Evolutionary conservation across 1,140 invertebrate genomes (phyloP), one percentile per base, ranked within the genome.

Genomic region (Cyclina sinensis): DNA sequence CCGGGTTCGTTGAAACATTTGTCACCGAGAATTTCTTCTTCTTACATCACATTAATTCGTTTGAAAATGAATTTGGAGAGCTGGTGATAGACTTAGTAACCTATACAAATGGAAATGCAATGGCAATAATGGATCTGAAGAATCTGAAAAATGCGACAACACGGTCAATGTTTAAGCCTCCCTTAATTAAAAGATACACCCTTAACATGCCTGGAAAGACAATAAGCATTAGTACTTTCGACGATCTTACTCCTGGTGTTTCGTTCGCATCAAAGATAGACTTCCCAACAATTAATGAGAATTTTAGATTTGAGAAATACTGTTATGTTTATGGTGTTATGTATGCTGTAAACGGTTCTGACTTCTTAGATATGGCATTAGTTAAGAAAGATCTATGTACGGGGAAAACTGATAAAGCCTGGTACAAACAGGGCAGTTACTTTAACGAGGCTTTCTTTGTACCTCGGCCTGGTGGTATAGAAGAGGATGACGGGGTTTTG

Each of bases 351-450:
- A 93, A 94, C 86, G 87, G 92, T 57, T 59, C 82, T 3, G 87
- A 84, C 1, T 80, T 94, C 0, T 91, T 89, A 57, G 88, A 90
- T 30, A 90, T 92, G 12, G 92, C 93, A 18, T 82, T 95, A 39
- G 93, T 94, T 2, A 95, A 95, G 88, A 94, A 94, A 83, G 92
- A 94, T 62, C 12, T 95, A n/a, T 95, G 94, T 84, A 88, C 86
- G 5, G 46, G 51, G 12, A 78, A 88, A 27, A 62, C 57, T 0
- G 93, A 94, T 73, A 76, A 68, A 18, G 78, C 57, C 7, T 94
- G 92, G 92, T 84, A 76, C 35, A 39, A 89, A 21, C 30, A 80
- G 14, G 65, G 90, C 12, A 93, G 94, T 70, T 94, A 93, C 79
- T 91, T 93, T 2, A 84, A 89, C 30, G 94, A 95, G 82, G 89